Evolutionary conservation across 2,113 vertebrate species (phyloP).

Genomic region (Peromyscus polionotus): DNA sequence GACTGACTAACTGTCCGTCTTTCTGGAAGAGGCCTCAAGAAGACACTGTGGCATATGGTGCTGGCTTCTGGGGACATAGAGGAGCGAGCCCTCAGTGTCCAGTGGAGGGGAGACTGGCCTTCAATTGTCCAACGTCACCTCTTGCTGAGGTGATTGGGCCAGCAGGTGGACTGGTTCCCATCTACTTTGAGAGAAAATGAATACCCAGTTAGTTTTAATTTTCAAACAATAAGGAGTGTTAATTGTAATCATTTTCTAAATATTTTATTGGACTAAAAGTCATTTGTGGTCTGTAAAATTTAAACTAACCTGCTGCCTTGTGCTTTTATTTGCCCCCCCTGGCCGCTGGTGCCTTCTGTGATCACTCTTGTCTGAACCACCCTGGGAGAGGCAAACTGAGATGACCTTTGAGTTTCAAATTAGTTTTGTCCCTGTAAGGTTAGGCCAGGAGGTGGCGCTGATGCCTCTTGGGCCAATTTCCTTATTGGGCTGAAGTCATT

Average conservation of each 20-base stretch:
- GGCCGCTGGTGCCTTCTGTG: accelerated
- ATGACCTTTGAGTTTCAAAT: background rate
- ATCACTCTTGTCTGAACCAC: background rate
- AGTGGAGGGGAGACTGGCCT: background rate
- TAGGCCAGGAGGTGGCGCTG: background rate
- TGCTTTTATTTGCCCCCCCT: background rate
- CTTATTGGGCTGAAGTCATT: constrained; percentile 24
- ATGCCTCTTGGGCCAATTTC: background rate
- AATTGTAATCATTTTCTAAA: background rate
- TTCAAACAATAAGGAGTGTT: background rate
- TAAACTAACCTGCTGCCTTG: background rate
- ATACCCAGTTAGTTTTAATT: background rate
- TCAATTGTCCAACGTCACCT: background rate
- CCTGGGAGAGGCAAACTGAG: background rate
- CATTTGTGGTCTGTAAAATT: background rate
- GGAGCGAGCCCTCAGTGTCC: background rate
- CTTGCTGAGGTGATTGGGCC: background rate
- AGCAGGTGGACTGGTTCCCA: accelerated
- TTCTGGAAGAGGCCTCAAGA: background rate
- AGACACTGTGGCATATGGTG: background rate
- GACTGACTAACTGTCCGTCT: background rate
- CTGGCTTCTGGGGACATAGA: background rate
- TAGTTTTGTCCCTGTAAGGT: constrained; percentile 1
- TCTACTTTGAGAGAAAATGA: background rate
- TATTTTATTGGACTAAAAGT: background rate